Evolutionary conservation across 2,113 vertebrate species (phyloP), one percentile per base, ranked within the genome.

Genomic region (Crotalus helleri): DNA sequence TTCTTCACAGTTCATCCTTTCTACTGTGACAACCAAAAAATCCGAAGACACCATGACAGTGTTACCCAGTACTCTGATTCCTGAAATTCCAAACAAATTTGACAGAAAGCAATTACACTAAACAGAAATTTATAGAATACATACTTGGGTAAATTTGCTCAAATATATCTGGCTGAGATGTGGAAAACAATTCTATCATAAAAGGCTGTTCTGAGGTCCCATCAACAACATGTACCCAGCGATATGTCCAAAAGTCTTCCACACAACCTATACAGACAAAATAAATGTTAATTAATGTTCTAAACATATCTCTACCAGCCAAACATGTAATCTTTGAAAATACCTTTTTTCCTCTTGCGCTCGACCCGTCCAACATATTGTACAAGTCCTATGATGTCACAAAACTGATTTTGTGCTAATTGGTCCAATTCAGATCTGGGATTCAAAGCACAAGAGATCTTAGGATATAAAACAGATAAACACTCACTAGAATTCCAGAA

Each of bases 101-200:
- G 90, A 85, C 21, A 57, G 87, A 11, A 92, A 93, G 92, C 94
- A 44, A 4, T 26, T 21, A 58, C 3, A 86, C 69, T 93, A 87
- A 81, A 91, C 87, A 94, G 90, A 39, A 95, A 85, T 91, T 89
- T 86, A 94, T 91, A 95, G 93, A 17, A 90, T 90, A 46, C 97
- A 96, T 98, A 99, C 99, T 99, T 94, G 99, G 98, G 92, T 97
- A 98, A 93, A 99, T 98, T 53, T n/a, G 96, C 95, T 97, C 98
- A 97, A 99, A 99, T 94, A 99, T 97, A 93, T 99, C 98, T 39
- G 98, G 98, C 94, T 99, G 98, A 92, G 99, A 99, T 87, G 98
- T 98, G 85, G 98, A 98, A 97, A 99, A 99, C 86, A 99, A 96
- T 97, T 99, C 98, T 96, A 99, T 94, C 92, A 99, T 98, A 94